Evolutionary conservation across 2,888 invertebrate species (phyloP).

Genomic region (Exocentrus adspersus): DNA sequence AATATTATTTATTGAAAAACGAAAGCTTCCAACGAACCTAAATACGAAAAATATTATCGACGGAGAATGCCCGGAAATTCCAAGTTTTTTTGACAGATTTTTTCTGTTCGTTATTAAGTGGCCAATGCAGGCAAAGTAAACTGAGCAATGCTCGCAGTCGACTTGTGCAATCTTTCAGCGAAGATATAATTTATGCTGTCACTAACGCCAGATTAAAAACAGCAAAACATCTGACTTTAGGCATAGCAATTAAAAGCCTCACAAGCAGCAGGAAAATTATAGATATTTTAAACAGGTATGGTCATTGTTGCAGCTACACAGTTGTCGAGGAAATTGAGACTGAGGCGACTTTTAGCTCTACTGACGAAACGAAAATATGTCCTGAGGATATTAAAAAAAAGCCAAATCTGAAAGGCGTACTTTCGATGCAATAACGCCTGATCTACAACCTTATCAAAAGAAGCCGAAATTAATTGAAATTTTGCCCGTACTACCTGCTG

Average conservation of each 20-base stretch:
- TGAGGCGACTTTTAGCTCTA: conserved; percentile 40
- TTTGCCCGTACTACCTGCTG: no score
- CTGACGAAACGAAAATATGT: conserved; percentile 36
- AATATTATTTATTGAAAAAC: conserved; percentile 7
- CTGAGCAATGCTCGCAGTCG: conserved; percentile 14
- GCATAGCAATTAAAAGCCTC: conserved; percentile 51
- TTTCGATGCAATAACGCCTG: conserved; percentile 18
- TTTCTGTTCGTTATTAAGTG: conserved; percentile 16
- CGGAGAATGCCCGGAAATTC: conserved; percentile 21
- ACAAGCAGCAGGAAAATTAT: conserved; percentile 41
- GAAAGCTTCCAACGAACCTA: conserved; percentile 12
- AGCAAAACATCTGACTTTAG: conserved; percentile 51
- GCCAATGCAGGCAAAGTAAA: conserved; percentile 6
- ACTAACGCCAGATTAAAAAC: conserved; percentile 43
- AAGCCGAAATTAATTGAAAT: conserved; percentile 26
- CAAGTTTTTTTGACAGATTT: conserved; percentile 15
- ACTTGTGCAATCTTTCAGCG: conserved; percentile 35
- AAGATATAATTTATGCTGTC: conserved; percentile 48
- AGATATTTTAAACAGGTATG: conserved; percentile 51
- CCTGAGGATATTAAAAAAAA: conserved; percentile 48
- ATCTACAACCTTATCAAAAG: conserved; percentile 31
- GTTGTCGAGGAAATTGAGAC: conserved; percentile 54
- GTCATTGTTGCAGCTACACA: conserved; percentile 40
- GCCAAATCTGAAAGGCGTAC: conserved; percentile 38
- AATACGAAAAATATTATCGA: conserved; percentile 16